Base-by-base conservation (phyloP, 64 coral and sea anemone genomes). In the Montipora efflorescens region DNA sequence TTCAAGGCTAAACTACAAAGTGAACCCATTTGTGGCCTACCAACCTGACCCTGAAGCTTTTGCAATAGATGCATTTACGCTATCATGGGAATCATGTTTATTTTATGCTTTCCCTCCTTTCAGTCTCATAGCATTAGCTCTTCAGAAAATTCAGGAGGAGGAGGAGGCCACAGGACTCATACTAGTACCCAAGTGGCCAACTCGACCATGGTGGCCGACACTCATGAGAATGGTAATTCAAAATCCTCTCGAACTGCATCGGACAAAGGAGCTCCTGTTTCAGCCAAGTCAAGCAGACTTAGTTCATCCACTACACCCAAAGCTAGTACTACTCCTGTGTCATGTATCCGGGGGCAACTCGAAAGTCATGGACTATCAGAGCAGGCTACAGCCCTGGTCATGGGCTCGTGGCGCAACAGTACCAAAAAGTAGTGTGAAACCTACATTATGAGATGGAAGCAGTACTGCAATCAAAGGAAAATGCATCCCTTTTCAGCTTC, bases 361-460 rank as follows among this genome's bases (percentile, higher is more conserved):
- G 48, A 80, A 53, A 53, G 48, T 51, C 12, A 53, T 10, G 48
- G 48, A 58, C 49, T 79, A 80, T 80, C 13, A 53, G 16, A 80
- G 48, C 47, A 79, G 77, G 78, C 18, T 80, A 20, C 48, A 53
- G 48, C 48, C 15, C 48, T 53, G 47, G 48, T 80, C 15, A 53
- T 53, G 48, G 48, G 5, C 78, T 53, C 47, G 20, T 80, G 47
- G 57, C 0, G 86, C 50, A 43, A 75, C 25, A 67, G 79, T 90
- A 90, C 78, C 23, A 84, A 73, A 83, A 52, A 76, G 70, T 48
- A 94, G 77, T 90, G 83, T 74, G 67, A 82, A 47, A 69, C 93
- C 49, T 85, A 90, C 57, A 8, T 94, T 21, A 68, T 80, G 47
- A 89, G 74, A 75, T 90, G 93, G 87, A 90, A 25, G 67, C 72